A percentile compares a stretch with the other conserved stretches of the same genome.
Evolutionary conservation across 2,888 invertebrate genomes (phyloP).

Genomic region (Entomobrya multifasciata): DNA sequence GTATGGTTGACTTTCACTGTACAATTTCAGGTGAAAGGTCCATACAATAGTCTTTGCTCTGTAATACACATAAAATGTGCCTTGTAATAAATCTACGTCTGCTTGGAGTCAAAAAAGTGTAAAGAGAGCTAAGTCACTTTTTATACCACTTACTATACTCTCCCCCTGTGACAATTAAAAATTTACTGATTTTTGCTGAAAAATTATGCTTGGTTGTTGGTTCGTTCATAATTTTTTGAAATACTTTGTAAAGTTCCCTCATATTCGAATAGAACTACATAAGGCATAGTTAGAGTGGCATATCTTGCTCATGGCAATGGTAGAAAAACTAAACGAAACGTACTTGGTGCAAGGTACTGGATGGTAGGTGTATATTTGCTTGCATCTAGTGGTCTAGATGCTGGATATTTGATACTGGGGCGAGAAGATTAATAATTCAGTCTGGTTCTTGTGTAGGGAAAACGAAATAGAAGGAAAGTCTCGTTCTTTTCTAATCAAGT

Average conservation of each 20-base stretch:
- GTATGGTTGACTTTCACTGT: too few relatives aligned
- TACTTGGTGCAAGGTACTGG: too few relatives aligned
- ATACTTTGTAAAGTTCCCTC: not conserved
- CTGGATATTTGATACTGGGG: too few relatives aligned
- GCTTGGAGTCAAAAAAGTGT: not conserved
- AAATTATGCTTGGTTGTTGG: conserved; percentile 9
- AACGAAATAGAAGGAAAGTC: not conserved
- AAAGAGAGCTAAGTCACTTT: not conserved
- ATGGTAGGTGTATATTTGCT: too few relatives aligned
- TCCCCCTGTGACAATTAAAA: conserved; percentile 16
- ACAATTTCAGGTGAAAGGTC: too few relatives aligned
- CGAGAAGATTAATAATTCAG: conserved; percentile 23
- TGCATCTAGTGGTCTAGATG: too few relatives aligned
- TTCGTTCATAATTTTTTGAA: not conserved
- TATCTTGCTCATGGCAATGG: not conserved
- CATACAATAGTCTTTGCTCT: too few relatives aligned
- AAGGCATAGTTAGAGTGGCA: not conserved
- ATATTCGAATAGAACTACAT: conserved; percentile 10
- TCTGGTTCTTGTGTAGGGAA: not conserved
- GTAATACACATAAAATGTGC: too few relatives aligned
- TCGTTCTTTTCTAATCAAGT: not conserved
- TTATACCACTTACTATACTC: too few relatives aligned
- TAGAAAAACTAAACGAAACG: not conserved
- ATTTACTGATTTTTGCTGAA: conserved; percentile 10
- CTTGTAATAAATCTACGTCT: not conserved